Evolutionary conservation across 2,113 vertebrate species (phyloP).

Genomic region (Bubalus kerabau): DNA sequence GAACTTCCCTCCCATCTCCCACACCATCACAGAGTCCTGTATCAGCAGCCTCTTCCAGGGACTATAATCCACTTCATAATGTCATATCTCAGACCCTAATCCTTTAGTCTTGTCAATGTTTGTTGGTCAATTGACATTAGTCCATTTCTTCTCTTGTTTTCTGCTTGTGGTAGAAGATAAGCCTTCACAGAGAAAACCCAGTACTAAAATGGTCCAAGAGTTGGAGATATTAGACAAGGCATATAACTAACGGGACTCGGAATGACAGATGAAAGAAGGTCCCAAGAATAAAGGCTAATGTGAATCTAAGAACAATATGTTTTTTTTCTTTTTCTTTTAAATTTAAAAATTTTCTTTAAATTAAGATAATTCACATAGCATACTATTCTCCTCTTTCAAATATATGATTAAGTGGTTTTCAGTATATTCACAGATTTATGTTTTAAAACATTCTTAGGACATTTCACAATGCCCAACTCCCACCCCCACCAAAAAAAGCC

Average conservation of each 20-base stretch:
- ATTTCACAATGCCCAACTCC: background rate
- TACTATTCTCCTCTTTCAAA: background rate
- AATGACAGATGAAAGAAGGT: background rate
- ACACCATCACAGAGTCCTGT: background rate
- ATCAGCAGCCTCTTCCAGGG: background rate
- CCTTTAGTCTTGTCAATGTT: background rate
- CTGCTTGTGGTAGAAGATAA: background rate
- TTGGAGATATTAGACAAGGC: background rate
- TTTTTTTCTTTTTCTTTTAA: background rate
- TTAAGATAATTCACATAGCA: background rate
- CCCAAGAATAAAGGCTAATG: background rate
- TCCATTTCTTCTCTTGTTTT: conserved; percentile 5
- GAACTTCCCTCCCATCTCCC: background rate
- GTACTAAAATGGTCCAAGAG: background rate
- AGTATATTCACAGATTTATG: background rate
- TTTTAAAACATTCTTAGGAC: background rate
- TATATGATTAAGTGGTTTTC: background rate
- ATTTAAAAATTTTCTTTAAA: background rate
- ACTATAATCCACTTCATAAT: background rate
- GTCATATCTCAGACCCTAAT: background rate
- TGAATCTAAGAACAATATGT: background rate
- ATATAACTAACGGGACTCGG: background rate
- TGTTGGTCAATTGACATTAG: background rate
- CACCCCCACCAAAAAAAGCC: background rate
- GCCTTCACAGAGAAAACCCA: background rate